These are phyloP conservation scores for Ochropleura leucogaster DNA, from an alignment of 2,888 invertebrate species.

Conservation along the genomic window DNA sequence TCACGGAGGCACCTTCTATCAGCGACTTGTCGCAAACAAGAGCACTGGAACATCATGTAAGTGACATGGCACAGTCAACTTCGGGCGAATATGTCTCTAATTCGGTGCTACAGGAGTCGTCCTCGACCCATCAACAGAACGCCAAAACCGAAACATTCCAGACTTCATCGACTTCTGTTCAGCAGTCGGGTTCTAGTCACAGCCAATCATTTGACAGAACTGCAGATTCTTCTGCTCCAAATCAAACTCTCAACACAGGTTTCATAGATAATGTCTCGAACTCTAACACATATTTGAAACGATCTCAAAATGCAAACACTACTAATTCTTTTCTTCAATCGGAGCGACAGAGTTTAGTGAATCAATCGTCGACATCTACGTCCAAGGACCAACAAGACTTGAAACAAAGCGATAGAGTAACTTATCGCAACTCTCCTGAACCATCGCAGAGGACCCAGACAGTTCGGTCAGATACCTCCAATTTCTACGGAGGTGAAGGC, in stretches of 20 bases:
- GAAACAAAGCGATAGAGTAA: conserved; percentile 80
- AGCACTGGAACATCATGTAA: conserved; percentile 81
- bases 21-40: conserved; percentile 86
- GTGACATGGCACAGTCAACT: conserved; percentile 85
- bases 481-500: conserved; percentile 85
- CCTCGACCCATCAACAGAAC: conserved; percentile 84
- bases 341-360: conserved; percentile 82
- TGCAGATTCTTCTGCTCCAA: conserved; percentile 79
- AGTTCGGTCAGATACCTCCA: conserved; percentile 79
- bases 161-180: conserved; percentile 84
- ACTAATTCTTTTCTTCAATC: conserved; percentile 85
- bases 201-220: conserved; percentile 84
- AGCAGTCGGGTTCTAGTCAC: conserved; percentile 83
- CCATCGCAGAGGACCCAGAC: conserved; percentile 77
- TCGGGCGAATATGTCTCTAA: conserved; percentile 86
- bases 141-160: conserved; percentile 86
- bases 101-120: conserved; percentile 83
- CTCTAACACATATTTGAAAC: conserved; percentile 74
- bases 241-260: conserved; percentile 85
- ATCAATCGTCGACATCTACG: conserved; percentile 70
- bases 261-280: conserved; percentile 82
- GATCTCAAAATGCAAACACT: conserved; percentile 83
- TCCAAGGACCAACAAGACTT: conserved; percentile 73
- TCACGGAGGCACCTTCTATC: conserved; percentile 88
- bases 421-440: conserved; percentile 75